Base-by-base conservation (phyloP, 2,113 vertebrate species). In the Sinocyclocheilus grahami region DNA sequence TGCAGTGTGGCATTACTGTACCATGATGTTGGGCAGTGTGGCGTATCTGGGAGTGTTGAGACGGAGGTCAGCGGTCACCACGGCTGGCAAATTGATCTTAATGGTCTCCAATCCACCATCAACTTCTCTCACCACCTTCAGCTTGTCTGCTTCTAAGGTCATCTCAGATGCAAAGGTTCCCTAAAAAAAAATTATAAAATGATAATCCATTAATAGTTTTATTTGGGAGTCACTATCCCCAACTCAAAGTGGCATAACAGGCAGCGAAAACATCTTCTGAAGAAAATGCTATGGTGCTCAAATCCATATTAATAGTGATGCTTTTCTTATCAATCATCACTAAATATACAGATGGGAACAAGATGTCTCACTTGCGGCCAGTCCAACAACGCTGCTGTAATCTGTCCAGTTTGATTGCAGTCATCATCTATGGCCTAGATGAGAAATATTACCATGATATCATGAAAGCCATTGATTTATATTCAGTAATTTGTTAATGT, bases 1-100 rank as follows among this genome's bases (percentile, higher is more conserved):
- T 13, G 9, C 42, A 46, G 42, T 3, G 51, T 30, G 4, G 27
- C 11, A n/a, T 6, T 67, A 10, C 5, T 13, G 78, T 92, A 97
- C 97, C 97, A 98, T 98, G 92, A 98, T 98, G 83, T 98, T 98
- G 58, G 97, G 97, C 90, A 98, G 89, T 0, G 97, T 98, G 89
- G 97, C 97, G 1, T 98, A 98, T 91, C 97, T 95, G 18, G 97
- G 97, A 37, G 97, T 97, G 67, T 98, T 98, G 67, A 98, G 96
- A 24, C 97, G 93, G n/a, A 98, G 95, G 89, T 98, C 97, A 0
- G 97, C 95, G 0, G 97, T 98, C 78, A 98, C 87, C 86, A 98
- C 96, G 0, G 97, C 97, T 0, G 97, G 97, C 74, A 94, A 92
- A 74, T 93, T 96, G 87, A 98, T 93, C 83, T 90, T 94, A 30